These are phyloP conservation scores for Amazona guildingii DNA, from an alignment of 2,113 vertebrate genomes.

Conservation along the genomic window DNA sequence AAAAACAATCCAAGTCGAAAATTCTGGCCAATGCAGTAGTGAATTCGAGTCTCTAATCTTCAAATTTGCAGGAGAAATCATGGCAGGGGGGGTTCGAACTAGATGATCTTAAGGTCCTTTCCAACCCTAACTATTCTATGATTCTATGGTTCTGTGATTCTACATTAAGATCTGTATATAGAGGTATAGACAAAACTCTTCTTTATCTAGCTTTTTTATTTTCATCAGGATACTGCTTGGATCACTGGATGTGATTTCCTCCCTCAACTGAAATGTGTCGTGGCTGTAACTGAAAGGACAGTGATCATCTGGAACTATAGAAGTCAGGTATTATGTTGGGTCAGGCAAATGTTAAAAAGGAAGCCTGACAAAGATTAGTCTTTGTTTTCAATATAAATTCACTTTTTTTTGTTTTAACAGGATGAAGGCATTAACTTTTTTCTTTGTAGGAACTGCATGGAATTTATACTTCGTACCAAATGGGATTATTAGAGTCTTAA, in stretches of 20 bases:
- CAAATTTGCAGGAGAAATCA: background rate
- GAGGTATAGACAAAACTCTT: background rate
- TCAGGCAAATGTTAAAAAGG: background rate
- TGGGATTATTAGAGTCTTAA: background rate
- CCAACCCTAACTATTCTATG: no score
- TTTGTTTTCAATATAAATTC: background rate
- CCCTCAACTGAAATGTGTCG: constrained; percentile 62
- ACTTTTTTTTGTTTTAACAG: background rate
- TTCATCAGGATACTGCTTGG: constrained; percentile 72
- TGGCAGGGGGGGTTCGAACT: no score
- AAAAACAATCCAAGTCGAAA: background rate
- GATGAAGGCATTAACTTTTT: background rate
- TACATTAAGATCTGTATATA: background rate
- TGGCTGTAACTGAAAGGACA: constrained; percentile 74
- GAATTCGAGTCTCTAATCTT: background rate
- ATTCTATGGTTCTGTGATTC: background rate
- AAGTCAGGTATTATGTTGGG: constrained; percentile 60
- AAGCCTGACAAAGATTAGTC: background rate
- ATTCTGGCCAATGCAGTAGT: background rate
- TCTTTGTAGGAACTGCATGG: background rate
- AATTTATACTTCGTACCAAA: background rate
- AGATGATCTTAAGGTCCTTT: no score
- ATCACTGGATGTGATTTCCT: constrained; percentile 77
- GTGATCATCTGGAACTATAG: constrained; percentile 79
- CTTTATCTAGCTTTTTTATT: background rate